Percentiles rank a stretch among this genome's conserved stretches.
Conservation (phyloP, 2,797 vertebrate species). For the Anguilla obscura region DNA sequence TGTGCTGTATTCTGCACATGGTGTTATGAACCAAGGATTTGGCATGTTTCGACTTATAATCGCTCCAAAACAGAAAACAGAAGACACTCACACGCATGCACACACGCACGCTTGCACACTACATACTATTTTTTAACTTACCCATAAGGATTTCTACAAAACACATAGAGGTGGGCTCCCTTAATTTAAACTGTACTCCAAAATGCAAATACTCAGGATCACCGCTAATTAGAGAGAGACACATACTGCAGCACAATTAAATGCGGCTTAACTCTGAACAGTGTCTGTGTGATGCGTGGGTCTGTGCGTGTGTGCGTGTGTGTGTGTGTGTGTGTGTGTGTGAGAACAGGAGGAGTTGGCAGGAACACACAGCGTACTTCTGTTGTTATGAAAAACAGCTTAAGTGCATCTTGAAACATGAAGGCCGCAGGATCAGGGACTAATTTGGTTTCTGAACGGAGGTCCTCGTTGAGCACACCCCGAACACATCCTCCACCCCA, state of each 20-base stretch:
- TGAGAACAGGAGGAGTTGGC: conserved; percentile 44
- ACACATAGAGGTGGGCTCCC: not conserved
- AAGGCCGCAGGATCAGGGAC: conserved; percentile 45
- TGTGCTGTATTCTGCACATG: not conserved
- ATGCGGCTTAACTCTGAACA: not conserved
- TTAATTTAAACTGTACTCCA: not conserved
- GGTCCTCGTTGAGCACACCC: conserved; percentile 52
- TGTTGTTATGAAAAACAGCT: conserved; percentile 54
- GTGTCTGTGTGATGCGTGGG: not conserved
- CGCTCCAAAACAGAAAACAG: not conserved
- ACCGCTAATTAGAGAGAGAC: not conserved
- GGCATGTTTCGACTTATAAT: not conserved
- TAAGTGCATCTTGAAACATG: conserved; percentile 52
- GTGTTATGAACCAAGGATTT: not conserved
- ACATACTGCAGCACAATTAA: not conserved
- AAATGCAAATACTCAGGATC: not conserved
- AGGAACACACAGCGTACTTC: conserved; percentile 44
- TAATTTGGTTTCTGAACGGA: conserved; percentile 45
- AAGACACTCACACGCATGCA: conserved; percentile 22
- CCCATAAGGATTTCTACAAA: not conserved
- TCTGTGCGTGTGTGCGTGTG: not conserved
- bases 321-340: not conserved
- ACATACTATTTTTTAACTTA: conserved; percentile 34
- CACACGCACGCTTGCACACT: conserved; percentile 27
- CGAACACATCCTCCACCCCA: conserved; percentile 37